These are phyloP conservation scores for Danio aesculapii DNA, from an alignment of 2,797 vertebrate genomes.

Conservation along the genomic window DNA sequence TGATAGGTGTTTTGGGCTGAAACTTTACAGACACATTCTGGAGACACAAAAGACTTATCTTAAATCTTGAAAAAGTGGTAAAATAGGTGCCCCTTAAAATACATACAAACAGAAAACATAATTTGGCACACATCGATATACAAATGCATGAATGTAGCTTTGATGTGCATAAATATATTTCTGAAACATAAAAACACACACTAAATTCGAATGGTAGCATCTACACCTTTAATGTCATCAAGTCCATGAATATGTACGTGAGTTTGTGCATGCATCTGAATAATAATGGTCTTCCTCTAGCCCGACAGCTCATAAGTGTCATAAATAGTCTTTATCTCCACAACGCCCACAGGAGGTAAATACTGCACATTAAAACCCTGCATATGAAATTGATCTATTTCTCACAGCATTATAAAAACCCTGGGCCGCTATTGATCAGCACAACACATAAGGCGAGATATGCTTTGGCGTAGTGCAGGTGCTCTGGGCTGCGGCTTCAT, in stretches of 20 bases:
- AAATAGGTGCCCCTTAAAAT: no score
- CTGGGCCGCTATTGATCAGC: constrained; percentile 64
- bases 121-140: no score
- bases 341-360: constrained; percentile 67
- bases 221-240: background rate
- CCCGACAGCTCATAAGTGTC: constrained; percentile 63
- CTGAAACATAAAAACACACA: no score
- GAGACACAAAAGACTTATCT: no score
- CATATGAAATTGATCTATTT: constrained; percentile 73
- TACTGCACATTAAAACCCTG: constrained; percentile 73
- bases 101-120: no score
- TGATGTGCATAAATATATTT: no score
- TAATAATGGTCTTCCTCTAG: constrained; percentile 30
- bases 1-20: no score
- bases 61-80: no score
- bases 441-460: constrained; percentile 15
- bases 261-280: constrained; percentile 9
- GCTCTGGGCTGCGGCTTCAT: constrained; percentile 66
- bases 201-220: no score
- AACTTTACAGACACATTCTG: no score
- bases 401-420: constrained; percentile 70
- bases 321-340: constrained; percentile 74
- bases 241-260: constrained; percentile 6
- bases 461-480: constrained; percentile 55
- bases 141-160: no score